Base-by-base conservation (phyloP, 2,113 vertebrate genomes). In the Accipiter cooperii region DNA sequence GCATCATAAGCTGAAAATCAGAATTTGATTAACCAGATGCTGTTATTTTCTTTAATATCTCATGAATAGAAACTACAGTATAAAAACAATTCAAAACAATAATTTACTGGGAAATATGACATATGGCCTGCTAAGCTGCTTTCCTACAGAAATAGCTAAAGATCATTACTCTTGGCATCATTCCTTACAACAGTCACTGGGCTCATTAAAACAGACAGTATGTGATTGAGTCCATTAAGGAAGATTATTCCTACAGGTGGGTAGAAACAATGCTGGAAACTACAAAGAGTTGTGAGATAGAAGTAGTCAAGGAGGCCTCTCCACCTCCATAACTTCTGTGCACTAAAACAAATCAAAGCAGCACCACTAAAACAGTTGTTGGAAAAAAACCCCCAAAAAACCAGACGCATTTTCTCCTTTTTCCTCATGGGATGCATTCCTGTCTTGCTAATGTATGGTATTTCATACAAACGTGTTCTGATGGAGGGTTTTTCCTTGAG, bases 291-390 rank as follows among this genome's bases (percentile, higher is more conserved):
- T 58, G 47, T 28, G 20, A 68, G 84, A 68, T 86, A 88, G 60
- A 83, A 96, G 95, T 93, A 93, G 96, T 84, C 92, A 97, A 92
- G 94, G 94, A 96, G 77, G 93, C 58, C 95, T 92, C 73, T 87
- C 96, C 90, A 93, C 95, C 96, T 97, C 92, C 94, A 5, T 71
- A 93, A 95, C 73, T 95, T 94, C 92, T 96, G 95, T 52, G 73
- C 12, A 2, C 65, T 82, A 12, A 84, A 89, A 10, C 36, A 69
- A 49, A 94, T 10, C 24, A 57, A 81, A 82, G 40, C 49, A 63
- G 21, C 36, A 57, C 13, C 34, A 38, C 36, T 51, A 52, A 36
- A 92, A 69, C 31, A 33, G 16, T 70, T 65, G 36, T 49, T 80
- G 58, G 40, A 11, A 40, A 40, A 38, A 38, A 38, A 36, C 8